A percentile compares a stretch with the other conserved stretches of the same genome.
phyloP scores from a whole-genome alignment of 1,140 invertebrate species.

The Zaprionus vittiger region DNA sequence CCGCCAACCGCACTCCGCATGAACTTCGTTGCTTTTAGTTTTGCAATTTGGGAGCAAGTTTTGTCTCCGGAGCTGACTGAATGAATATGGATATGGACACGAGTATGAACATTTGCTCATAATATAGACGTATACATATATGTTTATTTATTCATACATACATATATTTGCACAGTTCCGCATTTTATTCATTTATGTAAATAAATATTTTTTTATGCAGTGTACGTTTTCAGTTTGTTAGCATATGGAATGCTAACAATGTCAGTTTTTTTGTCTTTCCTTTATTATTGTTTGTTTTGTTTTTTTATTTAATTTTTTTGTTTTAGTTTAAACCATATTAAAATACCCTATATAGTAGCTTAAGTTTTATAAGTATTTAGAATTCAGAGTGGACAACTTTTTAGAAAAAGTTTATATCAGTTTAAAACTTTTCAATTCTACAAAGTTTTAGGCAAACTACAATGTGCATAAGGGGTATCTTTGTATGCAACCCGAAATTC shows the following conservation, averaged over 20 bases:
- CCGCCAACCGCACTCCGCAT: not conserved
- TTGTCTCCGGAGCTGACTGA: constrained; percentile 45
- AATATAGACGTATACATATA: not conserved
- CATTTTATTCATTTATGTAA: constrained; percentile 80
- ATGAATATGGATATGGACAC: constrained; percentile 57
- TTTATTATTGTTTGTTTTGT: constrained; percentile 1
- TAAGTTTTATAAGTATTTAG: not conserved
- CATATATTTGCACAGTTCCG: constrained; percentile 61
- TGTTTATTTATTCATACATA: constrained; percentile 18
- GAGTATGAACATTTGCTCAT: constrained; percentile 26
- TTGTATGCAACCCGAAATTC: not conserved
- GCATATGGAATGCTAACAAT: constrained; percentile 53
- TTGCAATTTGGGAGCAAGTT: constrained; percentile 61
- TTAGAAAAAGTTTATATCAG: not conserved
- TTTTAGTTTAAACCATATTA: not conserved
- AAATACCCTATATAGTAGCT: not conserved
- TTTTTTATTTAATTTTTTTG: not conserved
- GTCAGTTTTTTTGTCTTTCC: constrained; percentile 23
- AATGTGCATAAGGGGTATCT: not conserved
- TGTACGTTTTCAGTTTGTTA: constrained; percentile 53
- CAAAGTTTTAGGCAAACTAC: not conserved
- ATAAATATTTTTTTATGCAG: constrained; percentile 68
- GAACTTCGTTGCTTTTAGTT: constrained; percentile 30
- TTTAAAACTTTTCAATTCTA: not conserved
- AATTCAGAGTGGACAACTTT: not conserved